These are phyloP conservation scores for Nothoprocta pentlandii DNA, from an alignment of 2,113 vertebrate genomes.

Conservation along the genomic window DNA sequence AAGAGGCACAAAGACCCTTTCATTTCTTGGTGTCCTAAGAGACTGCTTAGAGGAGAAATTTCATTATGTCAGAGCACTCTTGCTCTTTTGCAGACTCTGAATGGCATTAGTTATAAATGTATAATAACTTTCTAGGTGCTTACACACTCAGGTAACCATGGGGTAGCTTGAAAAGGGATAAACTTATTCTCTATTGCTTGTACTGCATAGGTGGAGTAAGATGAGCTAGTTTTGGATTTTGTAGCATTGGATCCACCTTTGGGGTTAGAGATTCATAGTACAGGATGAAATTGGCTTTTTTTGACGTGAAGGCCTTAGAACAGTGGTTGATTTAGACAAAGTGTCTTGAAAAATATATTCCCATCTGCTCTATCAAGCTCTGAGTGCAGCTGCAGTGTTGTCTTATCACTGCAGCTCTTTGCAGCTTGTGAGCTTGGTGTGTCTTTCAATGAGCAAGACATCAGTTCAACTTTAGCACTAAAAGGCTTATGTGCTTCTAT, in stretches of 20 bases:
- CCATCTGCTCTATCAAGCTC: background rate
- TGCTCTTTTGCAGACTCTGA: background rate
- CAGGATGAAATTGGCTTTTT: background rate
- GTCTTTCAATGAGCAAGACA: background rate
- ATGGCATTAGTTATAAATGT: background rate
- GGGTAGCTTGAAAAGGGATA: background rate
- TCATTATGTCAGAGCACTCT: background rate
- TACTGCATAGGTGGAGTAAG: background rate
- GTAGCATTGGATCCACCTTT: background rate
- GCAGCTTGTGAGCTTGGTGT: background rate
- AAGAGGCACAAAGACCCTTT: slow-evolving; percentile 52
- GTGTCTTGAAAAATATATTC: background rate
- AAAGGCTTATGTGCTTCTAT: background rate
- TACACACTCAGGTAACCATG: background rate
- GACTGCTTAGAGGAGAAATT: slow-evolving; percentile 33
- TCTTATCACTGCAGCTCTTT: background rate
- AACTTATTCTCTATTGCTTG: background rate
- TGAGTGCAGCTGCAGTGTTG: background rate
- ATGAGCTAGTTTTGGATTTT: background rate
- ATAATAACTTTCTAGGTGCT: background rate
- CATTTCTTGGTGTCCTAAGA: slow-evolving; percentile 39
- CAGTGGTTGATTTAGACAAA: background rate
- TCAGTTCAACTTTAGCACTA: background rate
- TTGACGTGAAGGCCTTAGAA: background rate
- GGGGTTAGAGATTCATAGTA: background rate